A percentile compares a stretch with the other conserved stretches of the same genome.
Evolutionary conservation across 2,113 vertebrate genomes (phyloP).

Genomic region (Pollachius pollachius): DNA sequence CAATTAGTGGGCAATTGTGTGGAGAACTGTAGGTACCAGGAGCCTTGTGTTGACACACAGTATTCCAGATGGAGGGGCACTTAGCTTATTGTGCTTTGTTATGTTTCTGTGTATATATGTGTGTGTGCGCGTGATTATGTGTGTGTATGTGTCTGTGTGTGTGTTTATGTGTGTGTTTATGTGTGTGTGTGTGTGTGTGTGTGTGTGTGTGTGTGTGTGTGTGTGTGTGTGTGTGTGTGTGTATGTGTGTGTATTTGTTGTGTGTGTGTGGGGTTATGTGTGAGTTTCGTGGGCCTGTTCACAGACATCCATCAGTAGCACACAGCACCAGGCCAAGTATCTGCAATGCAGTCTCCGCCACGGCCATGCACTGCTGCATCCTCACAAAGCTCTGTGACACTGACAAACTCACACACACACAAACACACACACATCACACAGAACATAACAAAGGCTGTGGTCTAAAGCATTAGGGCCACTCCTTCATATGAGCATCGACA

Average conservation of each 20-base stretch:
- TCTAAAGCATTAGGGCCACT: too few relatives aligned
- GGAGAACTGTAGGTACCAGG: too few relatives aligned
- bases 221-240: conserved; percentile 8
- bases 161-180: too few relatives aligned
- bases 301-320: conserved; percentile 34
- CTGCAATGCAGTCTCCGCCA: conserved; percentile 63
- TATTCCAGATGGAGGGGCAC: too few relatives aligned
- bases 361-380: conserved; percentile 32
- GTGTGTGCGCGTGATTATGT: neutral
- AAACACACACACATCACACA: too few relatives aligned
- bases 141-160: neutral
- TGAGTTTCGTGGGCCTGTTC: conserved; percentile 22
- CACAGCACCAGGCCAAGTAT: conserved; percentile 37
- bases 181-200: conserved; percentile 9
- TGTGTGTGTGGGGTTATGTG: neutral
- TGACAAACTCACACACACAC: conserved; percentile 18
- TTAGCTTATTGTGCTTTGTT: too few relatives aligned
- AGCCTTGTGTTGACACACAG: too few relatives aligned
- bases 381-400: conserved; percentile 25
- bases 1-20: too few relatives aligned
- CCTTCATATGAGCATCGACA: too few relatives aligned
- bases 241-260: neutral
- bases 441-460: too few relatives aligned
- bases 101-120: neutral
- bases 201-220: conserved; percentile 31